Percentiles rank a stretch among this genome's conserved stretches.
Conservation (phyloP, 2,797 vertebrate genomes). For the Hyperoplus lanceolatus region DNA sequence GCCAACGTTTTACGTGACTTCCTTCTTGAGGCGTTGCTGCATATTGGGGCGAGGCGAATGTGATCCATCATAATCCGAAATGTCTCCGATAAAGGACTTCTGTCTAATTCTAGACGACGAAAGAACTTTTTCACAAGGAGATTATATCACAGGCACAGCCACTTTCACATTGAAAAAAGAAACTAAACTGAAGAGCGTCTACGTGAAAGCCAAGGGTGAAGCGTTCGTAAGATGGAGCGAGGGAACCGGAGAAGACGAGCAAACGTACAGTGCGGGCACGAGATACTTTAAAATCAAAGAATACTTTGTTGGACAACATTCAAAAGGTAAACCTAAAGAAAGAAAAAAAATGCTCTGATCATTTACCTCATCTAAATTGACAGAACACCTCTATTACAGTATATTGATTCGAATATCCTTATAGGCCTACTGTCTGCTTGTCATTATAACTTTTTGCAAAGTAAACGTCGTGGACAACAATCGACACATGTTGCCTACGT, state of each 20-base stretch:
- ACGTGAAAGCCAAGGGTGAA: constrained; percentile 89
- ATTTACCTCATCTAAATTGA: no score
- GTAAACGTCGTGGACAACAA: no score
- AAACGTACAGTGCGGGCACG: constrained; percentile 81
- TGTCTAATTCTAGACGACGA: constrained; percentile 61
- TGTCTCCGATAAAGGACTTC: constrained; percentile 63
- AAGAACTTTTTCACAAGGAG: constrained; percentile 87
- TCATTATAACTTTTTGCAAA: no score
- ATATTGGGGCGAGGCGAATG: accelerated
- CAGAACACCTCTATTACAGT: no score
- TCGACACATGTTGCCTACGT: no score
- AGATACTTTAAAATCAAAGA: constrained; percentile 91
- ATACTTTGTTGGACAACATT: constrained; percentile 82
- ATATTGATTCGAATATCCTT: no score
- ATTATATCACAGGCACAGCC: constrained; percentile 88
- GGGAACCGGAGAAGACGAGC: constrained; percentile 62
- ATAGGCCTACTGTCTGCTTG: no score
- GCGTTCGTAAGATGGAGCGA: constrained; percentile 90
- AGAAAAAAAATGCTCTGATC: no score
- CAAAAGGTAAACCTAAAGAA: constrained; percentile 79
- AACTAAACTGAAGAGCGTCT: constrained; percentile 87
- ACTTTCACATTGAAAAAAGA: constrained; percentile 86
- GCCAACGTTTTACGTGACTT: background rate
- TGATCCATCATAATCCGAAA: background rate
- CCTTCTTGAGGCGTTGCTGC: background rate